Conservation (phyloP, 2,113 vertebrate species). For the Thinocorus orbignyianus region DNA sequence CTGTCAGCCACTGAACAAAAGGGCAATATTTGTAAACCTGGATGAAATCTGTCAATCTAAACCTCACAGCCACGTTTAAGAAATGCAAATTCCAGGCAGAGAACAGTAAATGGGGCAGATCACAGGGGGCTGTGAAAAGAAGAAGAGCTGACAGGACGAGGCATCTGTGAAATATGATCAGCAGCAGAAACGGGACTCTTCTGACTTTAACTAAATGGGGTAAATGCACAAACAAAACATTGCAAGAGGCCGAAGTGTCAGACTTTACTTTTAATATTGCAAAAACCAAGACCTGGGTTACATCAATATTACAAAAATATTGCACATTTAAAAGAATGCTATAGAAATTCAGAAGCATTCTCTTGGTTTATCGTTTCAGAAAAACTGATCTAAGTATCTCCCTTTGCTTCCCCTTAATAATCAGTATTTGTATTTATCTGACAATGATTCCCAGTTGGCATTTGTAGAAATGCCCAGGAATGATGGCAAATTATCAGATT, state of each 20-base stretch:
- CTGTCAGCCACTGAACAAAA: not conserved
- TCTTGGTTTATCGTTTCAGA: not conserved
- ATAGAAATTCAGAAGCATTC: not conserved
- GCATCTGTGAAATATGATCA: not conserved
- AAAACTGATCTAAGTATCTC: not conserved
- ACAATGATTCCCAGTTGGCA: not conserved
- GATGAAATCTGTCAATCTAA: not conserved
- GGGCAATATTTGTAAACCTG: not conserved
- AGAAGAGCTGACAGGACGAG: not conserved
- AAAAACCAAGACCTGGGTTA: not conserved
- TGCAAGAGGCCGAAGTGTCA: not conserved
- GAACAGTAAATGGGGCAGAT: not conserved
- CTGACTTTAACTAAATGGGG: not conserved
- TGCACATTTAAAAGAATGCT: not conserved
- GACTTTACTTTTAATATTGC: not conserved
- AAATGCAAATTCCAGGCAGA: not conserved
- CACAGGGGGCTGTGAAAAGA: not conserved
- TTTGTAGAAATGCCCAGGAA: not conserved
- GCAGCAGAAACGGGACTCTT: not conserved
- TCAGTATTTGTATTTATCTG: not conserved
- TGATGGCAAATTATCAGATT: not conserved
- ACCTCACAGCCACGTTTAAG: not conserved
- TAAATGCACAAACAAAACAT: not conserved
- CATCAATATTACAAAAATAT: not conserved
- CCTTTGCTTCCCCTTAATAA: not conserved